Evolutionary conservation across 2,113 vertebrate species (phyloP).

Genomic region (Oreochromis aureus): DNA sequence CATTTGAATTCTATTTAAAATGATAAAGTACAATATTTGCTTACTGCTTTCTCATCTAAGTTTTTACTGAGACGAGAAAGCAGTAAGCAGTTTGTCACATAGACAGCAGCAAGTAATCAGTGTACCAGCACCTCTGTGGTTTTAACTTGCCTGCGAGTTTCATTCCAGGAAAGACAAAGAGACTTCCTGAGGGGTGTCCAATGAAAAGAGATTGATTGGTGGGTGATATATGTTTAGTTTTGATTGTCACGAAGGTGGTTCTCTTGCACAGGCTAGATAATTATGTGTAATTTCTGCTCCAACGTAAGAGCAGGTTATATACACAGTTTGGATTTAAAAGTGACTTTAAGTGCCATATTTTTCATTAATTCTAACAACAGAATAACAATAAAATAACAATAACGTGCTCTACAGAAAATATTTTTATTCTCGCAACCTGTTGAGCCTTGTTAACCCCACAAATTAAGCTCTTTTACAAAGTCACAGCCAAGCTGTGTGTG

Average conservation of each 20-base stretch:
- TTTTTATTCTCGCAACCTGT: not conserved
- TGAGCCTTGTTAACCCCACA: not conserved
- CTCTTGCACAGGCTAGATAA: not conserved
- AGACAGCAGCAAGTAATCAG: not conserved
- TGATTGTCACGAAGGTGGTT: not conserved
- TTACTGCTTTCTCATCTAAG: not conserved
- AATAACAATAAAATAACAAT: not conserved
- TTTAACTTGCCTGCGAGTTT: not conserved
- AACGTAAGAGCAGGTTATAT: not conserved
- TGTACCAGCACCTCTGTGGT: not conserved
- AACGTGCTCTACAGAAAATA: not conserved
- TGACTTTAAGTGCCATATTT: not conserved
- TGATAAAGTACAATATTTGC: not conserved
- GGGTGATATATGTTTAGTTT: not conserved
- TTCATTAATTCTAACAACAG: not conserved
- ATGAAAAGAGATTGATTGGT: not conserved
- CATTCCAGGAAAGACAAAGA: not conserved
- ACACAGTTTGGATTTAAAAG: not conserved
- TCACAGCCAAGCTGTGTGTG: not conserved
- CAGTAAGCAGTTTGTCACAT: not conserved
- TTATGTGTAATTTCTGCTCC: not conserved
- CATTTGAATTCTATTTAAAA: not conserved
- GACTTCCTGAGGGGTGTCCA: not conserved
- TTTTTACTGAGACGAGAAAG: not conserved
- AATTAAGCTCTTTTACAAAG: not conserved